Conservation (phyloP, 2,888 invertebrate species). For the Phyllotreta striolata region DNA sequence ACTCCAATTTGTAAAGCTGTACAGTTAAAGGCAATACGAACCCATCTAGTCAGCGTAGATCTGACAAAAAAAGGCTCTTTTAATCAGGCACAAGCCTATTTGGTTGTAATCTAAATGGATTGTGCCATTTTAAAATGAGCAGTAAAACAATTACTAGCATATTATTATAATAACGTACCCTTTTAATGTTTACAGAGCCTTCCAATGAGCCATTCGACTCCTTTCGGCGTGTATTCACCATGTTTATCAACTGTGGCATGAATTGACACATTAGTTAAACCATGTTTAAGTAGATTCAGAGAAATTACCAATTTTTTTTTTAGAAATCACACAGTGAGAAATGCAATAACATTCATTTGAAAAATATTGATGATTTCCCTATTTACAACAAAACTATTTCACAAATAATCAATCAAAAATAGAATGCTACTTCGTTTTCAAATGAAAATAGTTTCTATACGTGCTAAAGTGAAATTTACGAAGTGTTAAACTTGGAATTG, state of each 20-base stretch:
- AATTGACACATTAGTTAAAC: conserved; percentile 29
- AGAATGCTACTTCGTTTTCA: no score
- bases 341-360: neutral
- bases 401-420: no score
- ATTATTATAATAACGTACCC: conserved; percentile 52
- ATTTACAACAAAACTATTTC: no score
- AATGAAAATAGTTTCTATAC: no score
- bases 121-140: conserved; percentile 7
- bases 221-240: conserved; percentile 60
- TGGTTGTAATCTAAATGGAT: neutral
- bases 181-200: conserved; percentile 54
- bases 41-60: no score
- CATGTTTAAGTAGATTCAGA: neutral
- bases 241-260: conserved; percentile 35
- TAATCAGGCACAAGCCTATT: no score
- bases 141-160: conserved; percentile 18
- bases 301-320: no score
- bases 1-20: no score
- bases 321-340: neutral
- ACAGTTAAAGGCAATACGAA: no score
- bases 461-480: no score
- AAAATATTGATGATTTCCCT: neutral
- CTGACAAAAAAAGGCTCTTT: no score
- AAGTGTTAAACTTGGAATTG: no score
- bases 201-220: conserved; percentile 56